A percentile compares a stretch with the other conserved stretches of the same genome.
Conservation (phyloP, 2,888 invertebrate genomes). For the Mayetiola destructor region DNA sequence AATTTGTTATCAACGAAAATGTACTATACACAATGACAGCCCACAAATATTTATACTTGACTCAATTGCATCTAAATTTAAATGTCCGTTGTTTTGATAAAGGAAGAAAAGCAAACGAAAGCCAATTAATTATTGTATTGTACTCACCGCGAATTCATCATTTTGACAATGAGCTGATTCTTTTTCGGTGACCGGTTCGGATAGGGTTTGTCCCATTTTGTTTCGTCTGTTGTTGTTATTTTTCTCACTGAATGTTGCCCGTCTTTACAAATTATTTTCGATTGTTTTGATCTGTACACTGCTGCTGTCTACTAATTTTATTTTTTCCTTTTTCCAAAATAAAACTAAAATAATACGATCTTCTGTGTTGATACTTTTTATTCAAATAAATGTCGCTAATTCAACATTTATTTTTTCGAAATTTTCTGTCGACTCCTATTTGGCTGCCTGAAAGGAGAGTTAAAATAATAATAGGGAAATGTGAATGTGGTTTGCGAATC, state of each 20-base stretch:
- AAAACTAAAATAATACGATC: too few species aligned
- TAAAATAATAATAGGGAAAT: too few species aligned
- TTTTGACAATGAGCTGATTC: slow-evolving; percentile 71
- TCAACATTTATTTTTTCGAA: neutral
- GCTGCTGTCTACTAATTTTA: too few species aligned
- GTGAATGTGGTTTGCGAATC: too few species aligned
- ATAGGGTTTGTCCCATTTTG: slow-evolving; percentile 89
- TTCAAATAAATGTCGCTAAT: too few species aligned
- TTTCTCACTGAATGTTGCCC: neutral
- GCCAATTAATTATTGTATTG: neutral
- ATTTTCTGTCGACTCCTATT: neutral
- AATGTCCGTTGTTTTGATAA: neutral
- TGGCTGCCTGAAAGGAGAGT: too few species aligned
- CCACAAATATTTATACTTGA: neutral
- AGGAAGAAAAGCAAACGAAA: neutral
- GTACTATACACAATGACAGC: too few species aligned
- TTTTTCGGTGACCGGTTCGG: slow-evolving; percentile 88
- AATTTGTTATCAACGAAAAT: too few species aligned
- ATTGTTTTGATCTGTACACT: too few species aligned
- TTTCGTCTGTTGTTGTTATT: neutral
- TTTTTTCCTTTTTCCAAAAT: too few species aligned
- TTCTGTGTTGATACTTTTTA: too few species aligned
- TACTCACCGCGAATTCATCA: slow-evolving; percentile 37
- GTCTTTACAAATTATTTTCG: neutral
- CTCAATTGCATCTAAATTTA: too few species aligned